Percentiles rank a stretch among this genome's conserved stretches.
phyloP scores from a whole-genome alignment of 2,113 vertebrate species.

The Leptocoma aspasia region DNA sequence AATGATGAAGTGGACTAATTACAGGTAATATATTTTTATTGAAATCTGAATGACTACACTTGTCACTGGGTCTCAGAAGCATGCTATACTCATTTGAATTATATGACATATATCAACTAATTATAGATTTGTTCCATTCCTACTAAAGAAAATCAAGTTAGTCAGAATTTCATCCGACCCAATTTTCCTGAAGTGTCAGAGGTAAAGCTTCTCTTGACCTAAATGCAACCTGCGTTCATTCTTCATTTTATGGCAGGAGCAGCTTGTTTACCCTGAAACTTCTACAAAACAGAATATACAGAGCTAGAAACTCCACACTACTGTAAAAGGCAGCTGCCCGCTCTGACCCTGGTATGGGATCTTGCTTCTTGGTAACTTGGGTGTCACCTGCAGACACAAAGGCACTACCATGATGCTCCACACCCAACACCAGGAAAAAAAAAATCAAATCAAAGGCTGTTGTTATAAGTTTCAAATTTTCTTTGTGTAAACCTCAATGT shows the following conservation, averaged over 20 bases:
- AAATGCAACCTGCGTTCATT: neutral
- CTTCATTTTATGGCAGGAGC: neutral
- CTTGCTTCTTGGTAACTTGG: neutral
- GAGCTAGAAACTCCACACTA: neutral
- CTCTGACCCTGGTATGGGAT: neutral
- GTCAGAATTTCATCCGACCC: neutral
- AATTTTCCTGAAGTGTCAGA: neutral
- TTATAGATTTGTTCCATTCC: neutral
- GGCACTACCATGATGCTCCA: neutral
- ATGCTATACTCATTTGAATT: neutral
- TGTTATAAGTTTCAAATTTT: neutral
- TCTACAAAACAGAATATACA: neutral
- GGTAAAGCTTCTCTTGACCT: neutral
- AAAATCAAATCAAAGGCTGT: neutral
- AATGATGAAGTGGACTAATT: conserved; percentile 53
- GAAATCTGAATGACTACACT: conserved; percentile 48
- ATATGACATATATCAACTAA: neutral
- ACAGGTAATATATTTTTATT: conserved; percentile 49
- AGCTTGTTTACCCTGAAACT: neutral
- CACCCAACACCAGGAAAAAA: neutral
- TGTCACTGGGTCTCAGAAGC: neutral
- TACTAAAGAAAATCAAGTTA: neutral
- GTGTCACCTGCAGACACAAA: neutral
- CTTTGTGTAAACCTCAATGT: neutral
- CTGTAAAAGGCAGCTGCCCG: neutral